Evolutionary conservation across 2,113 vertebrate genomes (phyloP).

Genomic region (Percina caprodes): DNA sequence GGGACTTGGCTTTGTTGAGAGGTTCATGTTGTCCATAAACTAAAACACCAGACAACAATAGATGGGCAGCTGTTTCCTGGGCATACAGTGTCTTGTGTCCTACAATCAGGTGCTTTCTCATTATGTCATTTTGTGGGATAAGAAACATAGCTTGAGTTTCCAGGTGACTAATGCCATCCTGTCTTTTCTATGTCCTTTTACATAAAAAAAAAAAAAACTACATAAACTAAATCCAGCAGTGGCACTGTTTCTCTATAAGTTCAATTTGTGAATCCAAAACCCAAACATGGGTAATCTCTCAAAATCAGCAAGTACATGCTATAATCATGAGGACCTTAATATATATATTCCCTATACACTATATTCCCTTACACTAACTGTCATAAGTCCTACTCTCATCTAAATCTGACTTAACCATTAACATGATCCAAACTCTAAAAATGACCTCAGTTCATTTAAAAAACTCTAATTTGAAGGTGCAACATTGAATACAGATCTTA

Average conservation of each 20-base stretch:
- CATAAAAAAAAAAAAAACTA: too few relatives aligned
- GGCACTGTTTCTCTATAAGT: background rate
- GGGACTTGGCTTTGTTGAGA: conserved; percentile 72
- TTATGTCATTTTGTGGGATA: conserved; percentile 50
- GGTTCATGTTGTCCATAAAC: conserved; percentile 75
- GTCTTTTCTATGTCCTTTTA: background rate
- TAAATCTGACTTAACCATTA: background rate
- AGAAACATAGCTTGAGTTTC: conserved; percentile 27
- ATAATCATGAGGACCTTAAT: background rate
- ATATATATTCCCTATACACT: background rate
- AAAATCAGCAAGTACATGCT: background rate
- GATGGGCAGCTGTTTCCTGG: conserved; percentile 75
- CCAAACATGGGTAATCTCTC: background rate
- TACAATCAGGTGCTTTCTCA: conserved; percentile 63
- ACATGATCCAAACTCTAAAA: background rate
- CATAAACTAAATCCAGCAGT: background rate
- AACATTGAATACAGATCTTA: background rate
- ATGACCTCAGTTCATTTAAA: background rate
- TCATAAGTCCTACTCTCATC: background rate
- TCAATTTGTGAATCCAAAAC: background rate
- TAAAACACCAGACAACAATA: conserved; percentile 75
- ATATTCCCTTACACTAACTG: background rate
- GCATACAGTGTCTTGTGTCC: conserved; percentile 51
- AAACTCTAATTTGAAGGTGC: background rate
- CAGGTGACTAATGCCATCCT: conserved; percentile 28